Percentiles rank a stretch among this genome's conserved stretches.
These are phyloP conservation scores for Gallinago media DNA, from an alignment of 2,113 vertebrate species.

Conservation along the genomic window DNA sequence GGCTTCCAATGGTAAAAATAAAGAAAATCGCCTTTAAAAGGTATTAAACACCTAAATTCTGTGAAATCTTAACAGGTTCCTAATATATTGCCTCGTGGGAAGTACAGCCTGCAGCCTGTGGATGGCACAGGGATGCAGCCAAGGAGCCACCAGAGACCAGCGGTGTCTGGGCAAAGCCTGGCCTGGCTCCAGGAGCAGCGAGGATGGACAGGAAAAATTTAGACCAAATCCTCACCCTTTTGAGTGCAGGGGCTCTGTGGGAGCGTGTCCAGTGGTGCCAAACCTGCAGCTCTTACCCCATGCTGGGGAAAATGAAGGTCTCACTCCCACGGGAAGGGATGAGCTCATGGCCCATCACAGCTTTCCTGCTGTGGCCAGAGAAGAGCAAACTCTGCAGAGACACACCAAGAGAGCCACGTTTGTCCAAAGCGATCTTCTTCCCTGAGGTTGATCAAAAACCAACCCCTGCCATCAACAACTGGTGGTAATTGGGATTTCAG, in stretches of 20 bases:
- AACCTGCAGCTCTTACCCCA: not conserved
- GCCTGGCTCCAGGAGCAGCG: not conserved
- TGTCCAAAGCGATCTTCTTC: not conserved
- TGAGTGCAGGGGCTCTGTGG: not conserved
- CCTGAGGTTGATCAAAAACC: not conserved
- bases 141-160: not conserved
- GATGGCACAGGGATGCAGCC: not conserved
- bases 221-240: not conserved
- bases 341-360: too few species aligned
- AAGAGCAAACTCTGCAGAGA: not conserved
- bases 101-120: not conserved
- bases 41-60: not conserved
- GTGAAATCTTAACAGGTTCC: not conserved
- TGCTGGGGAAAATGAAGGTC: not conserved
- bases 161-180: not conserved
- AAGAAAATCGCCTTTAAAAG: not conserved
- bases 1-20: not conserved
- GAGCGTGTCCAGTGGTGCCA: accelerated
- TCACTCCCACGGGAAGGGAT: not conserved
- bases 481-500: not conserved
- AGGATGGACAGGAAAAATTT: accelerated
- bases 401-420: accelerated
- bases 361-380: too few species aligned
- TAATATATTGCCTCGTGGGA: not conserved
- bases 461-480: too few species aligned